These are phyloP conservation scores for Acanthurus tractus DNA, from an alignment of 2,797 vertebrate species.

Conservation along the genomic window DNA sequence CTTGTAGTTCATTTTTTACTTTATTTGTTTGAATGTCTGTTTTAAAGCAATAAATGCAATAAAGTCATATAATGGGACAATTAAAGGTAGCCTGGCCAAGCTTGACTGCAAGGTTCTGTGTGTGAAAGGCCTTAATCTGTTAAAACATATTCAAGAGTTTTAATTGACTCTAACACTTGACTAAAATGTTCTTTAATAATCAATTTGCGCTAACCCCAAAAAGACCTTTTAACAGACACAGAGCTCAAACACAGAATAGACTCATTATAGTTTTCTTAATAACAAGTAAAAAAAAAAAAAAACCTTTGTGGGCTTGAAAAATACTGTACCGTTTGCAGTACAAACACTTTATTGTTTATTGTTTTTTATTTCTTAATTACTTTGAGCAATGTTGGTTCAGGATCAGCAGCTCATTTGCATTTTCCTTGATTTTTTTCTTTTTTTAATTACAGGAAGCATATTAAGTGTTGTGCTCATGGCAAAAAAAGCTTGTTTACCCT, in stretches of 20 bases:
- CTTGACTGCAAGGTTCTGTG: background rate
- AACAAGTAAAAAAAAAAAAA: background rate
- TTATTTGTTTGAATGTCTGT: background rate
- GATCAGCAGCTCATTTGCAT: slow-evolving; percentile 6
- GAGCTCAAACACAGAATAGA: background rate
- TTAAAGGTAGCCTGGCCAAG: background rate
- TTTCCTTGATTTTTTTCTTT: background rate
- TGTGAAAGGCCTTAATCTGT: background rate
- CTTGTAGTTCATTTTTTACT: too few species aligned
- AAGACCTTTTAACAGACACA: background rate
- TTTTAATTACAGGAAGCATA: background rate
- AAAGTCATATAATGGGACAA: background rate
- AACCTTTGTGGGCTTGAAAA: background rate
- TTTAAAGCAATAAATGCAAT: background rate
- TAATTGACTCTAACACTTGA: background rate
- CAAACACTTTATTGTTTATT: too few species aligned
- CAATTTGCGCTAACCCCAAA: background rate
- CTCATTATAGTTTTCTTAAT: slow-evolving; percentile 14
- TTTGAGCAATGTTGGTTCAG: background rate
- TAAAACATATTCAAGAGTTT: background rate
- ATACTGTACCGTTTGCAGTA: too few species aligned
- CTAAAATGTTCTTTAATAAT: background rate
- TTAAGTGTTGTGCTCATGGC: background rate
- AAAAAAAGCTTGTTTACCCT: background rate
- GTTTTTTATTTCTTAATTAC: background rate